A percentile compares a stretch with the other conserved stretches of the same genome.
Conservation (phyloP, 1,140 invertebrate species). For the Anadara kagoshimensis region DNA sequence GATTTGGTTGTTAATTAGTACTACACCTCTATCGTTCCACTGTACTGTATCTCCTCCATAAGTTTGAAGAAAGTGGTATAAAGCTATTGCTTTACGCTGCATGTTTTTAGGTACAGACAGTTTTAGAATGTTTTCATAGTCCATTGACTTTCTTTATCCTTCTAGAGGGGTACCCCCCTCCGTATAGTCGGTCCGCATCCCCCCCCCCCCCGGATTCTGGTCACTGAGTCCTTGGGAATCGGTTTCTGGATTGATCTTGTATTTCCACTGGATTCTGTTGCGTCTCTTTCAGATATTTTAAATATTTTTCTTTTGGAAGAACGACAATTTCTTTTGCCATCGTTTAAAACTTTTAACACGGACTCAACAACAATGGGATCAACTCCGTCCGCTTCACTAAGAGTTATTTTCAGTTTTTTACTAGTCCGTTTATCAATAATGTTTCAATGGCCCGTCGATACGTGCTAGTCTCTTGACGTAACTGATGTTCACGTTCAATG, state of each 20-base stretch:
- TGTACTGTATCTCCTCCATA: not conserved
- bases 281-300: conserved; percentile 4
- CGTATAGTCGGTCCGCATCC: no score
- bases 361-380: conserved; percentile 12
- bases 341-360: conserved; percentile 10
- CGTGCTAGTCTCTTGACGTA: conserved; percentile 25
- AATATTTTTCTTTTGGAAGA: conserved; percentile 28
- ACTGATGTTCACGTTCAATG: not conserved
- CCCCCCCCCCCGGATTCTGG: not conserved
- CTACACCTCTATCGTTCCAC: not conserved
- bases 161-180: not conserved
- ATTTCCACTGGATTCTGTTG: not conserved
- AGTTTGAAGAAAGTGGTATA: not conserved
- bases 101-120: not conserved
- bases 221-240: not conserved
- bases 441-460: conserved; percentile 1
- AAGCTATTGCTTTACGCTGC: not conserved
- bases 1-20: not conserved
- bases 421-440: conserved; percentile 3
- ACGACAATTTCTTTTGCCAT: conserved; percentile 28
- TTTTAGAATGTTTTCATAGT: not conserved
- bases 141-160: not conserved
- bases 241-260: not conserved
- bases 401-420: not conserved
- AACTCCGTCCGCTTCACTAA: not conserved